Evolutionary conservation across 2,888 invertebrate species (phyloP), one percentile per base, ranked within the genome.

Genomic region (Caenorhabditis afra): DNA sequence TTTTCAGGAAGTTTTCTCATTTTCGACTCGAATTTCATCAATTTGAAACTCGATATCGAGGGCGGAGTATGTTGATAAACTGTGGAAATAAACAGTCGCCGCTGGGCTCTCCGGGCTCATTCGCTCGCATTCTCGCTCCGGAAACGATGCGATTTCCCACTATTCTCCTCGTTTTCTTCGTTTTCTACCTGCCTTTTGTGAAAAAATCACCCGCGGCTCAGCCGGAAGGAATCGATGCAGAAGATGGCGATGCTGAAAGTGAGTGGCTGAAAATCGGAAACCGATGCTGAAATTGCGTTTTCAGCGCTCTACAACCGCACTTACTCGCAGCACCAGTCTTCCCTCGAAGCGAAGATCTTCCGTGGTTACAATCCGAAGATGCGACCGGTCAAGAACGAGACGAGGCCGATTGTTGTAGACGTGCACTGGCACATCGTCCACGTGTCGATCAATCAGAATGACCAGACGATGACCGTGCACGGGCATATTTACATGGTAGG

Each of bases 401-500:
- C 68, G 2, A 5, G 22, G 1, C 79, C 79, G 1, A 74, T 58
- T 0, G 41, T 52, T 1, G 77, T 85, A 10, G 50, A 77, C 44
- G 55, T 88, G 22, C 87, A 87, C 55, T 81, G 86, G 77, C 87
- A 88, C 49, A 53, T 89, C 0, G 83, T 84, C 64, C 89, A 89
- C 68, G 75, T 86, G 22, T 82, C 86, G 3, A 81, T 89, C 59
- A 83, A 88, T 64, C 70, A 85, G 55, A 55, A 73, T 8, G 82
- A 87, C 49, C 89, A 89, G 64, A 87, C 86, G 22, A 85, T 89
- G 70, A 83, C 80, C 0, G 41, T 89, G 10, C 85, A 86, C 58
- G 89, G 89, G 35, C 87, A 89, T 73, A 80, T 89, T 59, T 89
- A 87, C 66, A 87, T 88, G 87, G 87, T 12, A 12, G n/a, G 12